Percentiles rank a stretch among this genome's conserved stretches.
Conservation (phyloP, 2,888 invertebrate species). For the Pyrochroa serraticornis region DNA sequence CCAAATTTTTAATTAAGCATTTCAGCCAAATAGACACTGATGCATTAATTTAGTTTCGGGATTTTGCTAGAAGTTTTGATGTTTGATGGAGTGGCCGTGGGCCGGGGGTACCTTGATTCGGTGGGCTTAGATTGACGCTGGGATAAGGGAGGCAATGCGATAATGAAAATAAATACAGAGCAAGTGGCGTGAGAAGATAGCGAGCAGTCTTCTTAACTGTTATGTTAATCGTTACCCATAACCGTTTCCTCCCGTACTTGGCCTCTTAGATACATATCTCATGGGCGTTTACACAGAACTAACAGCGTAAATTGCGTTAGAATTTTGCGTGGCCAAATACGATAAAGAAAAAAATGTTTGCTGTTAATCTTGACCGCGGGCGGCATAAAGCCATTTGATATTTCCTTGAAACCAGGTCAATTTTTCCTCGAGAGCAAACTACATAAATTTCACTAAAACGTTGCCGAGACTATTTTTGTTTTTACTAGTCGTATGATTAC, state of each 20-base stretch:
- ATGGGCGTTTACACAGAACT: conserved; percentile 25
- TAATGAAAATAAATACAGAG: conserved; percentile 32
- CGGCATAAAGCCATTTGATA: too few species aligned
- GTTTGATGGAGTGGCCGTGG: too few species aligned
- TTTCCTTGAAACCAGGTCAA: too few species aligned
- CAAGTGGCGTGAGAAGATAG: conserved; percentile 38
- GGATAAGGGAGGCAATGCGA: conserved; percentile 2
- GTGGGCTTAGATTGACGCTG: neutral
- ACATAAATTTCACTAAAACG: too few species aligned
- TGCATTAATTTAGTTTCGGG: too few species aligned
- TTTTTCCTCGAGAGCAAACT: too few species aligned
- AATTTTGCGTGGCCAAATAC: neutral
- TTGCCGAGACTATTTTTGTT: too few species aligned
- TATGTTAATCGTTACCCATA: conserved; percentile 38
- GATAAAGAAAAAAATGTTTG: neutral
- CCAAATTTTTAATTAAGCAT: too few species aligned
- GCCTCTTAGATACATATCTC: conserved; percentile 37
- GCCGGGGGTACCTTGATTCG: neutral
- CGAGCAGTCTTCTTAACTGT: conserved; percentile 35
- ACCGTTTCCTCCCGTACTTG: conserved; percentile 35
- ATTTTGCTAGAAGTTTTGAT: too few species aligned
- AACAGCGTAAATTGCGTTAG: conserved; percentile 14
- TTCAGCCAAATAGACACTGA: too few species aligned
- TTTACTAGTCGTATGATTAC: too few species aligned
- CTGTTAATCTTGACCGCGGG: too few species aligned